Evolutionary conservation across 2,888 invertebrate species (phyloP).

Genomic region (Agriopis leucophaearia): DNA sequence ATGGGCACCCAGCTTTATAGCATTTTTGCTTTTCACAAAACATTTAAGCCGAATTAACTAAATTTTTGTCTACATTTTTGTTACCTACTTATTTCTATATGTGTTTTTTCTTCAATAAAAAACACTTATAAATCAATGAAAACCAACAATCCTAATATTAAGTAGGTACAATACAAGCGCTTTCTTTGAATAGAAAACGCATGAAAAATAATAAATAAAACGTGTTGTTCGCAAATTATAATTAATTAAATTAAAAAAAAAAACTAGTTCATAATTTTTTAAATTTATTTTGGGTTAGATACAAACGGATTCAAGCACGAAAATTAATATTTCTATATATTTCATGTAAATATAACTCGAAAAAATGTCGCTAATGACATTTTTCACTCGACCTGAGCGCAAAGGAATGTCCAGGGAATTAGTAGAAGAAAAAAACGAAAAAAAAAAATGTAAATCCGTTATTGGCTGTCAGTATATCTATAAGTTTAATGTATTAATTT

Average conservation of each 20-base stretch:
- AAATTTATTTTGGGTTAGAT: slow-evolving; percentile 18
- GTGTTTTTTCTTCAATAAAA: background rate
- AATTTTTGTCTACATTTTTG: background rate
- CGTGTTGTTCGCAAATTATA: slow-evolving; percentile 5
- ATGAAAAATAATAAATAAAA: slow-evolving; percentile 2
- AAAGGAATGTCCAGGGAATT: slow-evolving; percentile 28
- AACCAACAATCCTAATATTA: slow-evolving; percentile 20
- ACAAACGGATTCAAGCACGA: background rate
- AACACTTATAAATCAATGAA: slow-evolving; percentile 3
- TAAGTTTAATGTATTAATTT: too few relatives aligned
- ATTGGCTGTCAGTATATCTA: too few relatives aligned
- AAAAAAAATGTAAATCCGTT: too few relatives aligned
- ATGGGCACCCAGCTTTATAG: background rate
- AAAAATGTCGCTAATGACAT: slow-evolving; percentile 5
- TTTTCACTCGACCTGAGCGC: background rate
- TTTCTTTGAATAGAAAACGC: background rate
- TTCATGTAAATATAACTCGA: background rate
- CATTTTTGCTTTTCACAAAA: background rate
- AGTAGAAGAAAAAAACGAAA: slow-evolving; percentile 9
- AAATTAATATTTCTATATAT: background rate
- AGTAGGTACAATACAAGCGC: slow-evolving; percentile 14
- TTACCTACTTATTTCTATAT: background rate
- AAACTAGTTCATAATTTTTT: background rate
- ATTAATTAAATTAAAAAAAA: slow-evolving; percentile 12
- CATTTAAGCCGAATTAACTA: slow-evolving; percentile 3